These are phyloP conservation scores for Drosophila sp. DNA, from an alignment of 1,140 invertebrate genomes.

Conservation along the genomic window DNA sequence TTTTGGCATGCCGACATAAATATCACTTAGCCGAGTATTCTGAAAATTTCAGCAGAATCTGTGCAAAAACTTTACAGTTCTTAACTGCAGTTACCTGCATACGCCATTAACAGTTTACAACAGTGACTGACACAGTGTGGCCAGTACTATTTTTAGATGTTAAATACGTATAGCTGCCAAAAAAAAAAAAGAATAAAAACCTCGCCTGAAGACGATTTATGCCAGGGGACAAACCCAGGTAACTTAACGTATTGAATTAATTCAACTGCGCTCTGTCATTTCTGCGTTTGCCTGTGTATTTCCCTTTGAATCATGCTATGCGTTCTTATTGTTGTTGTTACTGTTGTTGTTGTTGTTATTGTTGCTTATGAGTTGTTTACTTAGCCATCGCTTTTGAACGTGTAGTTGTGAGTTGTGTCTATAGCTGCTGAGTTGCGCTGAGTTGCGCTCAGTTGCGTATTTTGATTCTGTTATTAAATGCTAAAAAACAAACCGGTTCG, in stretches of 20 bases:
- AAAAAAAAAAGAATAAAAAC: conserved; percentile 2
- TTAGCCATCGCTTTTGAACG: background rate
- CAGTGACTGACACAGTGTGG: background rate
- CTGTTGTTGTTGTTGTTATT: background rate
- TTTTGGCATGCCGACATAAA: background rate
- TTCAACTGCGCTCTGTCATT: conserved; percentile 5
- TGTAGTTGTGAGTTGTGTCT: too few relatives aligned
- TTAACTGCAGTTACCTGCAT: background rate
- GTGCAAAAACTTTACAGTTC: background rate
- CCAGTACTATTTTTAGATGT: background rate
- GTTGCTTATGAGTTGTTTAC: conserved; percentile 3
- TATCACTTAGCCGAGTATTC: background rate
- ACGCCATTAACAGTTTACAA: background rate
- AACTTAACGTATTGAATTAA: conserved; percentile 1
- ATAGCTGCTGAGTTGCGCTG: conserved; percentile 3
- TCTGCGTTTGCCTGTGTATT: conserved; percentile 16
- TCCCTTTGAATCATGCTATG: conserved; percentile 37
- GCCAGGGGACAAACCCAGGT: conserved; percentile 4
- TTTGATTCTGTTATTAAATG: conserved; percentile 44
- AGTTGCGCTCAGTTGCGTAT: conserved; percentile 30
- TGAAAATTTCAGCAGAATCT: background rate
- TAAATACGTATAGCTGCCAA: background rate
- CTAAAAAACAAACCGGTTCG: conserved; percentile 52
- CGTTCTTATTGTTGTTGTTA: conserved; percentile 3
- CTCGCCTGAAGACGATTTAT: background rate